phyloP scores from a whole-genome alignment of 1,140 invertebrate genomes.

The Drosophila nikananu region DNA sequence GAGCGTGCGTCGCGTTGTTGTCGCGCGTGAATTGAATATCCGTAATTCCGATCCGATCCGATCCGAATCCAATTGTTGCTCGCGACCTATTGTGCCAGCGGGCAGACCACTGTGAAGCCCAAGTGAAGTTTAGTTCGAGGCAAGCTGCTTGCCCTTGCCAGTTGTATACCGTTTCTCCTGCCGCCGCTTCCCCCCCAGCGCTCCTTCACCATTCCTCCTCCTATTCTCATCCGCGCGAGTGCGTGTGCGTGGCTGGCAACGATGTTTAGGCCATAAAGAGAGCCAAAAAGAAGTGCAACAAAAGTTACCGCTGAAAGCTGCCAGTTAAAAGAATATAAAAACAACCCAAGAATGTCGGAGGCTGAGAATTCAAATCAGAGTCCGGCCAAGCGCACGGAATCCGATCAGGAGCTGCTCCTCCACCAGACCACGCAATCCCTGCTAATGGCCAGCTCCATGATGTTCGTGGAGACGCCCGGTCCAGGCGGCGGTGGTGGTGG shows the following conservation, averaged over 20 bases:
- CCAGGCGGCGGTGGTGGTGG: conserved; percentile 1
- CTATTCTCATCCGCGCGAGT: conserved; percentile 32
- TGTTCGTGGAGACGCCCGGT: conserved; percentile 33
- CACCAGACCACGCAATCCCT: conserved; percentile 82
- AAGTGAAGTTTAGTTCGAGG: conserved; percentile 30
- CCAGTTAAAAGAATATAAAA: conserved; percentile 1
- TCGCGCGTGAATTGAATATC: conserved; percentile 52
- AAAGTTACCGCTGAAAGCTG: conserved; percentile 24
- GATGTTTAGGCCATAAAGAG: conserved; percentile 32
- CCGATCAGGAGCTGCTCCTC: conserved; percentile 63
- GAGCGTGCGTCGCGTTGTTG: conserved; percentile 28
- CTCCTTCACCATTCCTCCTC: conserved; percentile 13
- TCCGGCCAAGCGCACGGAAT: conserved; percentile 33
- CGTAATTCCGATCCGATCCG: conserved; percentile 23
- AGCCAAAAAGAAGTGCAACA: conserved; percentile 25
- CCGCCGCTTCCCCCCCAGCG: neutral
- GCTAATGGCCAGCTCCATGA: conserved; percentile 62
- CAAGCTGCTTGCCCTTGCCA: conserved; percentile 38
- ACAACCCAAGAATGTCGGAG: conserved; percentile 53
- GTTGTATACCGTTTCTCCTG: conserved; percentile 14
- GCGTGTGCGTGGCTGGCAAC: conserved; percentile 50
- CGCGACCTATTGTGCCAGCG: neutral
- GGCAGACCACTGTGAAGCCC: neutral
- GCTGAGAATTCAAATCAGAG: conserved; percentile 57
- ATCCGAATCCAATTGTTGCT: conserved; percentile 41